These are phyloP conservation scores for Oscheius sp. DNA, from an alignment of 2,888 invertebrate genomes.

Conservation along the genomic window DNA sequence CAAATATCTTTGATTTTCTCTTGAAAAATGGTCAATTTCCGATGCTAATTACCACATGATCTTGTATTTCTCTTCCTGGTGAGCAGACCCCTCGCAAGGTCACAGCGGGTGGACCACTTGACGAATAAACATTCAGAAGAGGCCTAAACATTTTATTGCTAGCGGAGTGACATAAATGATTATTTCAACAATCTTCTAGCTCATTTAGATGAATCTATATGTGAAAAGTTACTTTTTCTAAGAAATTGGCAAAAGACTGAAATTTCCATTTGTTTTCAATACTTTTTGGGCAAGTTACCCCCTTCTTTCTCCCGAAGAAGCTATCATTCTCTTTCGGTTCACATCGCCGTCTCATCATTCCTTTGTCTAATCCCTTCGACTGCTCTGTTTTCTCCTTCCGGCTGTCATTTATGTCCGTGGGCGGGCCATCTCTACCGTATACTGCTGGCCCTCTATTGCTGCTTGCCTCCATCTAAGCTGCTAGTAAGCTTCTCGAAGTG, in stretches of 20 bases:
- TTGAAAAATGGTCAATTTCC: background rate
- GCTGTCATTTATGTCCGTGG: constrained; percentile 12
- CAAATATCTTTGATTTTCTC: no score
- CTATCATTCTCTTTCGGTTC: background rate
- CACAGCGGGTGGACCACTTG: constrained; percentile 18
- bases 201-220: no score
- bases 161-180: no score
- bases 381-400: constrained; percentile 17
- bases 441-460: background rate
- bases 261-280: background rate
- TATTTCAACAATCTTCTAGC: no score
- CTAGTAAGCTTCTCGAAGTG: constrained; percentile 12
- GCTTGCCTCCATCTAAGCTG: constrained; percentile 20
- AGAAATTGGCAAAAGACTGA: no score
- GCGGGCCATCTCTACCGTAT: constrained; percentile 4
- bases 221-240: no score
- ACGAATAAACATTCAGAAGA: background rate
- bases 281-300: background rate
- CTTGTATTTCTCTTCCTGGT: background rate
- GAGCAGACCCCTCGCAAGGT: background rate
- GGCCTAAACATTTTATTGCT: background rate
- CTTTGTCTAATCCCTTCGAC: constrained; percentile 2
- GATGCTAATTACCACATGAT: no score
- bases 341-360: constrained; percentile 13
- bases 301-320: background rate